phyloP scores from a whole-genome alignment of 2,113 vertebrate genomes.

The Rhinolophus sinicus region DNA sequence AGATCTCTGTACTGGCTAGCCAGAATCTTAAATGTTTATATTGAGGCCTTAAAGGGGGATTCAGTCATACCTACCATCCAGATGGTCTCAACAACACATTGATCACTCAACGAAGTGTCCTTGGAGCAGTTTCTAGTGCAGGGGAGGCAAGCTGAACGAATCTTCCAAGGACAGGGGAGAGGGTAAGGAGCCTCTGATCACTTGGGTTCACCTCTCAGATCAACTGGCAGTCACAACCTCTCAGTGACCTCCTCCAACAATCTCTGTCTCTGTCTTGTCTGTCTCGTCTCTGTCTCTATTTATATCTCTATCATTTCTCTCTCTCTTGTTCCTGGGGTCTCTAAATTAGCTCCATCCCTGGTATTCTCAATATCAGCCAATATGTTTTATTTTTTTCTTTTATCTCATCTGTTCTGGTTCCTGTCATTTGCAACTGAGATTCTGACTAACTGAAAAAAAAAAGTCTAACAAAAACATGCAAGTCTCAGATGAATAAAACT shows the following conservation, averaged over 20 bases:
- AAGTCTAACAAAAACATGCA: background rate
- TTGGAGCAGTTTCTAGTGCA: background rate
- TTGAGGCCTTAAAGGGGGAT: background rate
- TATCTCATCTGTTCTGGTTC: background rate
- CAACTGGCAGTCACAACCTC: background rate
- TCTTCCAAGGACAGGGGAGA: background rate
- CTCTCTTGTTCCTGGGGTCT: background rate
- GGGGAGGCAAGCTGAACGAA: background rate
- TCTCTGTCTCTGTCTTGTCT: background rate
- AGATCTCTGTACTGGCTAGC: no score
- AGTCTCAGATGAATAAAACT: background rate
- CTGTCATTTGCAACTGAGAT: conserved; percentile 11
- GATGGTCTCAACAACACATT: background rate
- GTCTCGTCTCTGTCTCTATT: background rate
- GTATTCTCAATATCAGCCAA: background rate
- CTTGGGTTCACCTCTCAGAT: background rate
- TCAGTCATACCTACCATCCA: background rate
- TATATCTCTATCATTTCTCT: background rate
- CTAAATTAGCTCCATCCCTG: background rate
- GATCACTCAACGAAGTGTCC: background rate
- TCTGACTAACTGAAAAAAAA: background rate
- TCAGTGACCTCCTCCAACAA: background rate
- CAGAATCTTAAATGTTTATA: background rate
- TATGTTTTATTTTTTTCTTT: background rate
- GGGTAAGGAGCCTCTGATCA: background rate